Evolutionary conservation across 2,113 vertebrate genomes (phyloP), one percentile per base, ranked within the genome.

Genomic region (Aspiorhynchus laticeps): DNA sequence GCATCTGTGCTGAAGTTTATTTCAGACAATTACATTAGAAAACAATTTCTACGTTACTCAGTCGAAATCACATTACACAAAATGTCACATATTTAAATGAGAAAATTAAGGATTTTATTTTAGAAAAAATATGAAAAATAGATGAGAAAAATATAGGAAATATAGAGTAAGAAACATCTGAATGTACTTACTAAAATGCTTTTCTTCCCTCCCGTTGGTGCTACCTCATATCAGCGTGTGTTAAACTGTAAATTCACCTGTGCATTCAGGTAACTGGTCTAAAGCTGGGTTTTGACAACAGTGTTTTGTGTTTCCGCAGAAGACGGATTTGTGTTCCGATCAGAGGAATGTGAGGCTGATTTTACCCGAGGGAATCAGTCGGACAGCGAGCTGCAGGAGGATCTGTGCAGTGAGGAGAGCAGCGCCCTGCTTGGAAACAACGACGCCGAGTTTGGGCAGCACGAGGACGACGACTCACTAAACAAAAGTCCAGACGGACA

Each of bases 401-500:
- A 95, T 87, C 93, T 95, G 88, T 95, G 95, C 93, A 94, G 96
- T 76, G 96, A 97, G 88, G 96, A 95, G 89, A 96, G 96, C 92
- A 93, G 94, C 19, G 92, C 93, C 31, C 90, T 92, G 17, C 91
- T 90, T 33, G 89, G 89, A 0, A 90, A 91, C 1, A 93, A 91
- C 74, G 93, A 93, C 79, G 89, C 91, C 90, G 94, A 92, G 74
- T 91, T 91, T 17, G 92, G 93, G 3, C 90, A 94, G 9, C 92
- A 93, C 10, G 92, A 92, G 14, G 95, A 95, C 38, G 88, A 91
- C 2, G 91, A 89, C 63, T 88, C 93, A 71, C 91, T 88, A 84
- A 87, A 88, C 86, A 93, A 92, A 87, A 95, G 94, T 82, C 93
- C 95, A 1, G 84, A 88, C 5, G 79, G 69, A 61, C 63, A 83